Evolutionary conservation across 1,140 invertebrate genomes (phyloP).

Genomic region (Bombyx mandarina): DNA sequence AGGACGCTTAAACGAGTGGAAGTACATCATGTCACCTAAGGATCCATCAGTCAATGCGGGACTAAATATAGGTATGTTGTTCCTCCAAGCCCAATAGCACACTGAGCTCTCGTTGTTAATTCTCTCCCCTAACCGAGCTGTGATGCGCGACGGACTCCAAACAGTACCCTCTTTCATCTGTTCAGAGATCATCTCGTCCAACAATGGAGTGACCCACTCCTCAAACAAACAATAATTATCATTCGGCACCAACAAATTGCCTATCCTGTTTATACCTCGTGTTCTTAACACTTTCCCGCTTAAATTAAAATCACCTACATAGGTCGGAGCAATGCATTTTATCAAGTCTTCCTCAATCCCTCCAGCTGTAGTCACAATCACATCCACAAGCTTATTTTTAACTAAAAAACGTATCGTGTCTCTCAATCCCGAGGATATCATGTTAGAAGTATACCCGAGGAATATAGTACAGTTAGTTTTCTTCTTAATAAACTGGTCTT

Average conservation of each 20-base stretch:
- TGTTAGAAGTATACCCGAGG: conserved; percentile 97
- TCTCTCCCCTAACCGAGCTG: conserved; percentile 84
- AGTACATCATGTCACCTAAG: conserved; percentile 99
- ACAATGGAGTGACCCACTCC: conserved; percentile 96
- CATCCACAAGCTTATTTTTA: conserved; percentile 90
- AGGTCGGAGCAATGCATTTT: conserved; percentile 97
- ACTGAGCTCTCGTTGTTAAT: conserved; percentile 94
- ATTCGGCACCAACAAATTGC: conserved; percentile 98
- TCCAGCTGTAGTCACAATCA: conserved; percentile 97
- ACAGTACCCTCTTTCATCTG: conserved; percentile 82
- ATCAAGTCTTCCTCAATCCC: conserved; percentile 99
- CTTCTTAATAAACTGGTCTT: conserved; percentile 85
- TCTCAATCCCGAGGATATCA: conserved; percentile 94
- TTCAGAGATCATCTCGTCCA: conserved; percentile 93
- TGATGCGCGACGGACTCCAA: conserved; percentile 90
- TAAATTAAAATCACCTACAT: conserved; percentile 91
- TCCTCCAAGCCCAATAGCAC: conserved; percentile 98
- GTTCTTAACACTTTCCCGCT: conserved; percentile 84
- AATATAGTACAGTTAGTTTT: conserved; percentile 95
- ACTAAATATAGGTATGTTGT: conserved; percentile 98
- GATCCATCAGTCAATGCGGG: conserved; percentile 99
- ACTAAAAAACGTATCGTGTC: conserved; percentile 93
- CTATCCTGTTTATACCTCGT: conserved; percentile 96
- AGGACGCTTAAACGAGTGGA: conserved; percentile 94
- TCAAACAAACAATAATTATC: conserved; percentile 99